These are phyloP conservation scores for Asbolus verrucosus DNA, from an alignment of 1,140 invertebrate genomes.

Conservation along the genomic window DNA sequence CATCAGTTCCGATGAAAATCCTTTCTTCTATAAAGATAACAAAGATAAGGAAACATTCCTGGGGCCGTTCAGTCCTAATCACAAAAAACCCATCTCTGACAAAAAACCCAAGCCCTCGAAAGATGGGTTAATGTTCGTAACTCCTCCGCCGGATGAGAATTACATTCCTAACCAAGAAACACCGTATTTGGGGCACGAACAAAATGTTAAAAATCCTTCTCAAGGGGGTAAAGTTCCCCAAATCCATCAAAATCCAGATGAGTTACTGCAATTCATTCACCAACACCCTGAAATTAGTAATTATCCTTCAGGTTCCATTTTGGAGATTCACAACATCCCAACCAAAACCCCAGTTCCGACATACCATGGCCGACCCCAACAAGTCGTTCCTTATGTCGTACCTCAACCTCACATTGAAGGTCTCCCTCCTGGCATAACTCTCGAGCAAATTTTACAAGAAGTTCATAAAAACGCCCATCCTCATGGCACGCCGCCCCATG, in stretches of 20 bases:
- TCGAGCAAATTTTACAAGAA: conserved; percentile 62
- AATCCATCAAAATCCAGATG: conserved; percentile 57
- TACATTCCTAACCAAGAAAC: conserved; percentile 6
- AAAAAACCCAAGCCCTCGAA: conserved; percentile 43
- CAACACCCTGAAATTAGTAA: conserved; percentile 62
- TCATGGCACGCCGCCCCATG: conserved; percentile 31
- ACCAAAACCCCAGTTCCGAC: conserved; percentile 3
- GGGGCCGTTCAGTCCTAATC: conserved; percentile 67
- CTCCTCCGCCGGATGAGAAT: conserved; percentile 35
- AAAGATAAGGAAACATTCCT: conserved; percentile 59
- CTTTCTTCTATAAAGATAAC: conserved; percentile 51
- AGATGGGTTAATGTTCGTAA: conserved; percentile 41
- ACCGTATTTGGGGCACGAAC: no score
- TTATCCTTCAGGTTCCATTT: conserved; percentile 62
- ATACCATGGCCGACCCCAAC: conserved; percentile 16
- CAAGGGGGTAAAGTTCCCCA: no score
- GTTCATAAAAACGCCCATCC: conserved; percentile 58
- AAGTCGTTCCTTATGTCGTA: conserved; percentile 25
- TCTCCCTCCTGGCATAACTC: conserved; percentile 53
- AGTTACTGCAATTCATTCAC: conserved; percentile 61
- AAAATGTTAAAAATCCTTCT: no score
- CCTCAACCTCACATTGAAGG: conserved; percentile 17
- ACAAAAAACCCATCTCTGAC: conserved; percentile 53
- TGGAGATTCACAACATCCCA: conserved; percentile 61
- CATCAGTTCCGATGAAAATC: conserved; percentile 61